Base-by-base conservation (phyloP, 2,113 vertebrate genomes). In the Rhizomys pruinosus region DNA sequence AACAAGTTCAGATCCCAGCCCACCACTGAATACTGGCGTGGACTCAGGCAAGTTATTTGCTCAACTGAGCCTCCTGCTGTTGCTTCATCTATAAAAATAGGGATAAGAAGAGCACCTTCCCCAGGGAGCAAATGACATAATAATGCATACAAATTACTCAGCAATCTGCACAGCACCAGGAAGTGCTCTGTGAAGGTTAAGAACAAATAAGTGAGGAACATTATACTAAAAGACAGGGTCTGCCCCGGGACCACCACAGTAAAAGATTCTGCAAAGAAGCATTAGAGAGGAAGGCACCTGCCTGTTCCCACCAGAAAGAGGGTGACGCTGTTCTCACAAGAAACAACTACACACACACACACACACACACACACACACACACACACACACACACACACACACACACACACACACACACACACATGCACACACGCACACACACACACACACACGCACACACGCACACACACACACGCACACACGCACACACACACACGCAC, bases 61-160 rank as follows among this genome's bases (percentile, higher is more conserved):
- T 44, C 72, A 84, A 23, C 63, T 39, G 84, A 57, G 59, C 34
- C 77, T 95, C 73, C 37, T 25, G 73, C 72, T 72, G 55, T 91
- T 89, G 89, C 66, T 76, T 95, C 84, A 89, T 57, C 76, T 13
- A 11, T 64, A 61, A 95, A 96, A 90, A 87, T 71, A 96, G 84
- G 81, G 55, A 79, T 90, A 90, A 84, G 84, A 72, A 88, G 19
- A 89, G 44, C 11, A 19, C 72, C 61, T 92, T 95, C 84, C 87
- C 82, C 29, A 0, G 17, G 85, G 96, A 90, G 29, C 7, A 63
- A 25, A 94, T 87, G 92, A 92, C 61, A 81, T 74, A 63, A 81
- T 74, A 63, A 84, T 87, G 22, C 61, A 29, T 19, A 3, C n/a
- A 61, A 22, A 79, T 69, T 42, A 9, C 71, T 88, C 25, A 20